Evolutionary conservation across 35 echinoderm and acorn worm species (phyloP).

Genomic region (Chiridota heheva): DNA sequence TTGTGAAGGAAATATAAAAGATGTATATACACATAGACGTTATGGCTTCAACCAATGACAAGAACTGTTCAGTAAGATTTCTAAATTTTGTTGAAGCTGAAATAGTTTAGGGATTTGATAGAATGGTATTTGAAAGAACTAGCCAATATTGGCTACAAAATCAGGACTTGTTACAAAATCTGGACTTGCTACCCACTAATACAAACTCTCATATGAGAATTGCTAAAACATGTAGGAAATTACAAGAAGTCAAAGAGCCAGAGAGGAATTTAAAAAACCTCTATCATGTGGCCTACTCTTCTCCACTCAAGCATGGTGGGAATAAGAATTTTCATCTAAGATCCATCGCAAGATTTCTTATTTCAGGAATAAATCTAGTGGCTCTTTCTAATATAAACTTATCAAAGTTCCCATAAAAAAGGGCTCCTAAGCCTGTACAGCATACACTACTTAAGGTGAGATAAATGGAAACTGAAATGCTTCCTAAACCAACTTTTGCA

Average conservation of each 20-base stretch:
- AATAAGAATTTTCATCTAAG: background rate
- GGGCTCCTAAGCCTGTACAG: background rate
- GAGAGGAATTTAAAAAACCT: too few relatives aligned
- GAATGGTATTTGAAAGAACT: background rate
- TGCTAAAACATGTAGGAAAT: too few relatives aligned
- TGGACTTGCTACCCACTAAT: too few relatives aligned
- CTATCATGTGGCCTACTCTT: too few relatives aligned
- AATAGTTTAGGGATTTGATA: background rate
- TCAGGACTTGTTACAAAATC: too few relatives aligned
- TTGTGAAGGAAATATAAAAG: background rate
- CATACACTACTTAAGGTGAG: background rate
- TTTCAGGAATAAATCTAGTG: too few relatives aligned
- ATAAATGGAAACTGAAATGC: background rate
- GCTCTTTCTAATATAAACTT: too few relatives aligned
- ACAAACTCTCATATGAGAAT: too few relatives aligned
- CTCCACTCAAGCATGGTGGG: background rate
- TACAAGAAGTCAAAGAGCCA: too few relatives aligned
- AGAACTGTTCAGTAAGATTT: background rate
- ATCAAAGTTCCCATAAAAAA: background rate
- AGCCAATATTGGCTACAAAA: too few relatives aligned
- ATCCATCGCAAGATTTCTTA: too few relatives aligned
- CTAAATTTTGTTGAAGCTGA: background rate
- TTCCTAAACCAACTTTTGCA: conserved; percentile 37
- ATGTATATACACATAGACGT: background rate
- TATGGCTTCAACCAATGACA: background rate